A percentile compares a stretch with the other conserved stretches of the same genome.
Conservation (phyloP, 2,888 invertebrate genomes). For the Masnerella sp. region DNA sequence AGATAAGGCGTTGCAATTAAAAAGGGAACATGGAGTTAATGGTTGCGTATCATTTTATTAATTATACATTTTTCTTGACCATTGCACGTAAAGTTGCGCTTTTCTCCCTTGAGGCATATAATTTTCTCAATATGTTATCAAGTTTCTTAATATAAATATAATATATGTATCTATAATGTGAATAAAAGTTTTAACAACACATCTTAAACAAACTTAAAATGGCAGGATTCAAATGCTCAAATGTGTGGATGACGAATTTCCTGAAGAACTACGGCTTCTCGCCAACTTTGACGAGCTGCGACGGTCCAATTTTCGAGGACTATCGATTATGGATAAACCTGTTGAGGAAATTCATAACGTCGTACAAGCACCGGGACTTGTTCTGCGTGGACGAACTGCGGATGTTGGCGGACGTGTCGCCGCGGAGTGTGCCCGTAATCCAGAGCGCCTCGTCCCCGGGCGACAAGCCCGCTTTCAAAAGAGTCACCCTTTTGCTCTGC, state of each 20-base stretch:
- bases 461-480: slow-evolving; percentile 28
- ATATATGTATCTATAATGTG: no score
- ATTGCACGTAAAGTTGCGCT: no score
- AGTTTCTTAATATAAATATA: no score
- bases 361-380: slow-evolving; percentile 67
- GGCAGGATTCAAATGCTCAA: slow-evolving; percentile 66
- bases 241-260: slow-evolving; percentile 67
- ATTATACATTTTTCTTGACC: no score
- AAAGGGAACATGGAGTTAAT: slow-evolving; percentile 35
- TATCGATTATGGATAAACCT: slow-evolving; percentile 67
- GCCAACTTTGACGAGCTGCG: slow-evolving; percentile 49
- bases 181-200: no score
- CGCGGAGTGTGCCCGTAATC: slow-evolving; percentile 34
- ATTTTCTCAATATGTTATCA: no score
- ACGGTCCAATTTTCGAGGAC: slow-evolving; percentile 66
- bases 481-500: slow-evolving; percentile 63
- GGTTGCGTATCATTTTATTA: no score
- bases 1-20: slow-evolving; percentile 65
- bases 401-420: slow-evolving; percentile 65
- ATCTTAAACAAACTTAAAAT: no score
- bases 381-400: slow-evolving; percentile 67
- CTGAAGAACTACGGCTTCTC: slow-evolving; percentile 67
- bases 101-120: no score
- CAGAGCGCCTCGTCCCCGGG: neutral
- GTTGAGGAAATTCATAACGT: slow-evolving; percentile 64